Evolutionary conservation across 1,140 invertebrate species (phyloP).

Genomic region (Sarcophaga peregrina): DNA sequence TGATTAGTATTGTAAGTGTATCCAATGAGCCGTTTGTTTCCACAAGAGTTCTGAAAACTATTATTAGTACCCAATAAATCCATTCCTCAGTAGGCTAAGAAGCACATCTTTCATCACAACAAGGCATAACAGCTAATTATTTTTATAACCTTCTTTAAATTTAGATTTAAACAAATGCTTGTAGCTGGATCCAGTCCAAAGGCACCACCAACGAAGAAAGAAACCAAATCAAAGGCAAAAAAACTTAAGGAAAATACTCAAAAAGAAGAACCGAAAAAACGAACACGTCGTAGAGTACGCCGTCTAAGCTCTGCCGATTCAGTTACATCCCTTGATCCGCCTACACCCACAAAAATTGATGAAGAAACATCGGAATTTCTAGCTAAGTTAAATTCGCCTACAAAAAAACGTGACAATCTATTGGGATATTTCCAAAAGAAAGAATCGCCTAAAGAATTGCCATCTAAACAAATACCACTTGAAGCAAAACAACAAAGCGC

Average conservation of each 20-base stretch:
- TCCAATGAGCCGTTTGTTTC: too few species aligned
- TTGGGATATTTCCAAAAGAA: constrained; percentile 69
- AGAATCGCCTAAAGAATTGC: constrained; percentile 52
- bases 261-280: constrained; percentile 35
- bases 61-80: too few species aligned
- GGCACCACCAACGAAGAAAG: neutral
- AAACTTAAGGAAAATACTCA: constrained; percentile 8
- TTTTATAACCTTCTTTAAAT: neutral
- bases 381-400: constrained; percentile 67
- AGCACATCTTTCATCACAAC: too few species aligned
- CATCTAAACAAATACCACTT: constrained; percentile 1
- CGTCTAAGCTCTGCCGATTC: constrained; percentile 42
- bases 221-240: constrained; percentile 15
- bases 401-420: constrained; percentile 71
- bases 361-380: constrained; percentile 54
- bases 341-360: neutral
- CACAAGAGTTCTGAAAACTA: too few species aligned
- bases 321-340: constrained; percentile 6
- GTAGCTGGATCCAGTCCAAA: constrained; percentile 26
- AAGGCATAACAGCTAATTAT: too few species aligned
- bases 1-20: too few species aligned
- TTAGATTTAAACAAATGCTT: constrained; percentile 61
- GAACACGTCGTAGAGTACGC: constrained; percentile 45
- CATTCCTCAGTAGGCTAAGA: too few species aligned
- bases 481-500: neutral